A percentile compares a stretch with the other conserved stretches of the same genome.
Evolutionary conservation across 23 tunicate genomes (phyloP).

Genomic region (Halocynthia roretzi): DNA sequence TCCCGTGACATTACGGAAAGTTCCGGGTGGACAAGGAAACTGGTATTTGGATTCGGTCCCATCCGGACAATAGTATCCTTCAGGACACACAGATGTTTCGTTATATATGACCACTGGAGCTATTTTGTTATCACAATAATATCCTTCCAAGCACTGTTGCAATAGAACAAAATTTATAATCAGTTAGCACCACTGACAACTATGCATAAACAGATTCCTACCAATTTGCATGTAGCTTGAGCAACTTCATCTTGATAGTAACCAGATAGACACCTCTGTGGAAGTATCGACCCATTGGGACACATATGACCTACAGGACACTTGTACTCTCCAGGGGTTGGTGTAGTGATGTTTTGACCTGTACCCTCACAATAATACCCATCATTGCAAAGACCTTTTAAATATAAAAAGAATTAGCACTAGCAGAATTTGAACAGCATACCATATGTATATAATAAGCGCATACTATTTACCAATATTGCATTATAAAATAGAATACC

Average conservation of each 20-base stretch:
- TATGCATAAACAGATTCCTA: conserved; percentile 16
- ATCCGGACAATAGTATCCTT: conserved; percentile 75
- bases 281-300: conserved; percentile 24
- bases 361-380: conserved; percentile 85
- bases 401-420: neutral
- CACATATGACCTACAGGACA: conserved; percentile 76
- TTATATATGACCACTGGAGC: conserved; percentile 75
- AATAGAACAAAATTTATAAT: neutral
- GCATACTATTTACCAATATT: neutral
- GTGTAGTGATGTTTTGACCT: conserved; percentile 36
- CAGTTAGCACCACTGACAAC: neutral
- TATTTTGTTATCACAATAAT: conserved; percentile 87
- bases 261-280: conserved; percentile 62
- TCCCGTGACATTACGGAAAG: conserved; percentile 46
- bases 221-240: conserved; percentile 55
- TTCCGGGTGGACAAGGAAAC: conserved; percentile 62
- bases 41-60: conserved; percentile 53
- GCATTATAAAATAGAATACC: conserved; percentile 24
- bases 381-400: conserved; percentile 37
- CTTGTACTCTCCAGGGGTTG: conserved; percentile 46
- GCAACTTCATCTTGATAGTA: conserved; percentile 57
- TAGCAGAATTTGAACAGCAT: neutral
- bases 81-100: conserved; percentile 73
- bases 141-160: conserved; percentile 61
- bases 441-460: neutral